Base-by-base conservation (phyloP, 2,797 vertebrate species). In the Mus minutoides region DNA sequence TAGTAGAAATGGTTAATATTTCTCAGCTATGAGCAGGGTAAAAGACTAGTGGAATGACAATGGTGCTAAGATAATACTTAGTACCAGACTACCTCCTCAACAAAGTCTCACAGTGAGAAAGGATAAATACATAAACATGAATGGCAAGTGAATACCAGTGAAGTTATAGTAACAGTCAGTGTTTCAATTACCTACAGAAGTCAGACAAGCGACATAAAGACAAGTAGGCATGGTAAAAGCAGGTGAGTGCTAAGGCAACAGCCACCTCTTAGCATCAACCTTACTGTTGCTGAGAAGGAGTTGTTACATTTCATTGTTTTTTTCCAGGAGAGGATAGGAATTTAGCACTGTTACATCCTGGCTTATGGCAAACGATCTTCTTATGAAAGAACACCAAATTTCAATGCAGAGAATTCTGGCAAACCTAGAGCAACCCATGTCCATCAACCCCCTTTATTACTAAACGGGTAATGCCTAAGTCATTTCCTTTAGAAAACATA, bases 321-420 rank as follows among this genome's bases (percentile, higher is more conserved):
- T 71, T 62, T 43, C 21, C 24, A 52, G 34, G n/a, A 83, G 19
- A 95, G 92, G 7, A 3, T n/a, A 58, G 46, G 82, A 54, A 90
- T 92, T 94, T 77, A 16, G 11, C 6, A 67, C 86, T 71, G 52
- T 52, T 92, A 96, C 14, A 88, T 88, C 29, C 21, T 85, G 40
- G 12, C 6, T 79, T 43, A 92, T 56, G 24, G 21, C 62, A 56
- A 73, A 92, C 67, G 7, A 62, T 73, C 34, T 26, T n/a, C 29
- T 76, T 78, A 87, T 26, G 77, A 92, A 54, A 92, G 1, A 87
- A 29, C 40, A 84, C 75, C 31, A 54, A 21, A 87, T 71, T 86
- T 92, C 40, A 90, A 17, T 22, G 43, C 17, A 87, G 75, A 93
- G 62, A 49, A 78, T 6, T 49, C 49, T 90, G 17, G 26, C 31